phyloP scores from a whole-genome alignment of 2,888 invertebrate genomes.

The Callyntrura guangdongensis region DNA sequence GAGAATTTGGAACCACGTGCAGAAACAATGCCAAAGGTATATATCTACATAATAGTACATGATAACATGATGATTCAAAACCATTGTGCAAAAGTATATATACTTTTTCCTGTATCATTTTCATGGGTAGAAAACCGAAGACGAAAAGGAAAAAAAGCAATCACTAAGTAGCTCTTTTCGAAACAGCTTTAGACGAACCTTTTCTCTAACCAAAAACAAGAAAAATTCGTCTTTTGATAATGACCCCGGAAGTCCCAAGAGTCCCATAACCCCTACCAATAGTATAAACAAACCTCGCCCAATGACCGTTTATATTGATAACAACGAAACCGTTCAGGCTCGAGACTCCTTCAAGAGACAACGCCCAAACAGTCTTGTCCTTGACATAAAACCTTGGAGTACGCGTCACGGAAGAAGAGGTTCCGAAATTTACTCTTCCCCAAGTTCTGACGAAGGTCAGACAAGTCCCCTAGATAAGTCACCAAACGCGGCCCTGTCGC shows the following conservation, averaged over 20 bases:
- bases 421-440: conserved; percentile 53
- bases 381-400: conserved; percentile 78
- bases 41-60: too few relatives aligned
- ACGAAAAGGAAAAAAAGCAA: conserved; percentile 32
- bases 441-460: conserved; percentile 57
- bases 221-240: conserved; percentile 46
- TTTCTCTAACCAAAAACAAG: conserved; percentile 72
- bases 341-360: conserved; percentile 54
- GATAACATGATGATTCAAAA: too few relatives aligned
- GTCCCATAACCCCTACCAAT: conserved; percentile 32
- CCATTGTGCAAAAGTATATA: too few relatives aligned
- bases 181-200: conserved; percentile 72
- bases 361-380: conserved; percentile 62
- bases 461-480: conserved; percentile 34
- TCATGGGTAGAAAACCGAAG: not conserved
- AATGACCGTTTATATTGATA: conserved; percentile 65
- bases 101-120: too few relatives aligned
- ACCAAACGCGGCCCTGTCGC: conserved; percentile 63
- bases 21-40: conserved; percentile 6
- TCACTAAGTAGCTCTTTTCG: conserved; percentile 69
- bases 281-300: conserved; percentile 41
- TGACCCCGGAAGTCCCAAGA: not conserved
- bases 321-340: conserved; percentile 60
- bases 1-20: conserved; percentile 29
- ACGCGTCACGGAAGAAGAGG: conserved; percentile 35